These are phyloP conservation scores for Nothocercus nigrocapillus DNA, from an alignment of 2,113 vertebrate species.

Conservation along the genomic window DNA sequence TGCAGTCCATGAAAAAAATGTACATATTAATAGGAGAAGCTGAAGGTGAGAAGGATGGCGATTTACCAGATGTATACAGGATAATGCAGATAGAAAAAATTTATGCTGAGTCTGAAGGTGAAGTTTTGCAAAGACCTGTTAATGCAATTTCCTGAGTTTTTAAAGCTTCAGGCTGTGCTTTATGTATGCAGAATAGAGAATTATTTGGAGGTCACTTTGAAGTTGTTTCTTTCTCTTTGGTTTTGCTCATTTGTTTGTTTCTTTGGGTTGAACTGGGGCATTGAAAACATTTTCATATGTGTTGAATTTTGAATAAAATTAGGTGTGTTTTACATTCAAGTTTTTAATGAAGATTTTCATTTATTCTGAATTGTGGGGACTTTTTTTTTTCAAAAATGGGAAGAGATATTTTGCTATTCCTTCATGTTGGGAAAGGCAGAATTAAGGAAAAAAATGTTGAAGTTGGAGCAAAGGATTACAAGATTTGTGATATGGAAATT, in stretches of 20 bases:
- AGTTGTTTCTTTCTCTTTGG: background rate
- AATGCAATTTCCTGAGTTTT: background rate
- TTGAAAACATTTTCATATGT: background rate
- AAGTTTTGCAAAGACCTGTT: background rate
- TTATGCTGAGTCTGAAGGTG: background rate
- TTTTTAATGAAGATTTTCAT: background rate
- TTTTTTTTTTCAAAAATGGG: background rate
- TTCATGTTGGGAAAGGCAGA: background rate
- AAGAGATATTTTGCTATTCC: background rate
- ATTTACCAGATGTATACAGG: rapidly evolving
- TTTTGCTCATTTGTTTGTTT: background rate
- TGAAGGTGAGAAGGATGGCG: background rate
- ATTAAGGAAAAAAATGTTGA: background rate
- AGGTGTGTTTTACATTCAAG: background rate
- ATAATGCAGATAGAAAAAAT: background rate
- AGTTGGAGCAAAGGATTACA: background rate
- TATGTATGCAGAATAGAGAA: background rate
- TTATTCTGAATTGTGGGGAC: background rate
- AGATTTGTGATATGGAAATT: background rate
- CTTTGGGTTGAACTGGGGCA: background rate
- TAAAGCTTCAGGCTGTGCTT: background rate
- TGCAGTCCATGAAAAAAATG: background rate
- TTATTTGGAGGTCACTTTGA: background rate
- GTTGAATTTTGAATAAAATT: background rate
- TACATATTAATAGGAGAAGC: background rate